Percentiles rank a stretch among this genome's conserved stretches.
These are phyloP conservation scores for Hedya salicella DNA, from an alignment of 2,888 invertebrate species.

Conservation along the genomic window DNA sequence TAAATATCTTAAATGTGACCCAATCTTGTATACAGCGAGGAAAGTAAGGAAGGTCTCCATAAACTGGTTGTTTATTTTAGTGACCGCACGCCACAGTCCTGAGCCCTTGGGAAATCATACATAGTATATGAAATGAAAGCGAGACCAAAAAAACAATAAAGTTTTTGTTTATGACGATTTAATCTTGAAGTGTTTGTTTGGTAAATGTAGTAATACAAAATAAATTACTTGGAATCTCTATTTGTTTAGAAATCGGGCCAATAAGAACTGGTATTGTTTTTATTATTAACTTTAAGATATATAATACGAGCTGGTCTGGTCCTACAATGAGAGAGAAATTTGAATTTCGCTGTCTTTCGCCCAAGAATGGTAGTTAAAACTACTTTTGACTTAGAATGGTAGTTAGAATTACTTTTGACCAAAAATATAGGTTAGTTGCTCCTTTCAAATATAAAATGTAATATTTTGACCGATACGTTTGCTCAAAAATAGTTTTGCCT, in stretches of 20 bases:
- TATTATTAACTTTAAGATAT: not conserved
- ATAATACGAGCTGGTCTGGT: not conserved
- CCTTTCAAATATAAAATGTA: too few relatives aligned
- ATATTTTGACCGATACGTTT: too few relatives aligned
- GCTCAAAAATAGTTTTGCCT: too few relatives aligned
- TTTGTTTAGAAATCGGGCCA: not conserved
- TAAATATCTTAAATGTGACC: not conserved
- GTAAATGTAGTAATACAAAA: not conserved
- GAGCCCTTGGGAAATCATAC: slow-evolving; percentile 39
- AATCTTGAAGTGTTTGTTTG: slow-evolving; percentile 4
- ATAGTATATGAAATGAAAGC: slow-evolving; percentile 15
- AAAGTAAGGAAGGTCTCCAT: slow-evolving; percentile 1
- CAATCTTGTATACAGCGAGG: not conserved
- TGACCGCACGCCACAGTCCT: slow-evolving; percentile 7
- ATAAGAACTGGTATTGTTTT: not conserved
- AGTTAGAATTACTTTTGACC: too few relatives aligned
- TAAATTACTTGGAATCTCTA: not conserved
- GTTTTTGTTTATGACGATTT: slow-evolving; percentile 9
- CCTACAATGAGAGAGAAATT: too few relatives aligned
- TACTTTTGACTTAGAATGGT: too few relatives aligned
- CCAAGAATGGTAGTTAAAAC: too few relatives aligned
- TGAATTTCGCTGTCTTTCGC: too few relatives aligned
- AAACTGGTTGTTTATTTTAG: slow-evolving; percentile 25
- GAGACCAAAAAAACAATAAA: slow-evolving; percentile 34
- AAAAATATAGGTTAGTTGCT: too few relatives aligned